Percentiles rank a stretch among this genome's conserved stretches.
These are phyloP conservation scores for Forbesichthys agassizii DNA, from an alignment of 2,113 vertebrate species.

Conservation along the genomic window DNA sequence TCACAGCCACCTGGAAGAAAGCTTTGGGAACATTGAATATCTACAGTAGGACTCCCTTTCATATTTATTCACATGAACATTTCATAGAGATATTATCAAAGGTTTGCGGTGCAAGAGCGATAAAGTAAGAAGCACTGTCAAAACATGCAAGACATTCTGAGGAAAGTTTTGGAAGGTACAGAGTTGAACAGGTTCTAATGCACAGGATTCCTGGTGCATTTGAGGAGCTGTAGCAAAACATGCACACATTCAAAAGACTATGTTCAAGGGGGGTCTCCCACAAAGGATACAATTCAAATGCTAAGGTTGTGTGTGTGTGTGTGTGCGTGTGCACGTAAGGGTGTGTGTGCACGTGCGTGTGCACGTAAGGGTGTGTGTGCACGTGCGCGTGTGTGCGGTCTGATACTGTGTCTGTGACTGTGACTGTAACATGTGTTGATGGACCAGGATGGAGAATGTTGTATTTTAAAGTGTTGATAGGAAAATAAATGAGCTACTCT, in stretches of 20 bases:
- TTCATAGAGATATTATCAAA: slow-evolving; percentile 46
- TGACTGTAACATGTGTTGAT: slow-evolving; percentile 33
- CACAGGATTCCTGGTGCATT: slow-evolving; percentile 52
- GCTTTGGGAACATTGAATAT: slow-evolving; percentile 15
- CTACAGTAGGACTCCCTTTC: slow-evolving; percentile 19
- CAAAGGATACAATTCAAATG: slow-evolving; percentile 40
- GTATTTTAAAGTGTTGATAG: slow-evolving; percentile 11
- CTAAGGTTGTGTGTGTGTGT: slow-evolving; percentile 8
- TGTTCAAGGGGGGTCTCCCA: slow-evolving; percentile 29
- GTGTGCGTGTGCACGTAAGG: not conserved
- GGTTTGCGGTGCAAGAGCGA: slow-evolving; percentile 47
- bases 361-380: not conserved
- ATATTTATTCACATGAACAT: slow-evolving; percentile 48
- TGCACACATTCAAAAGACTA: slow-evolving; percentile 69
- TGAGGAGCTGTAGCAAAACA: slow-evolving; percentile 59
- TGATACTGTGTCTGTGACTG: slow-evolving; percentile 14
- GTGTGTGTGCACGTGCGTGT: slow-evolving; percentile 8
- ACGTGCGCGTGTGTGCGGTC: not conserved
- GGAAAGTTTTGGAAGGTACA: slow-evolving; percentile 56
- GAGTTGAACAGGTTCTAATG: slow-evolving; percentile 49
- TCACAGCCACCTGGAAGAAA: slow-evolving; percentile 31
- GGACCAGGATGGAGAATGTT: slow-evolving; percentile 25
- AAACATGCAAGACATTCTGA: slow-evolving; percentile 77
- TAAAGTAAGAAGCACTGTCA: slow-evolving; percentile 57
- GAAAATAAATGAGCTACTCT: slow-evolving; percentile 32